phyloP scores from a whole-genome alignment of 2,888 invertebrate species.

The Drosophila melanosoma region DNA sequence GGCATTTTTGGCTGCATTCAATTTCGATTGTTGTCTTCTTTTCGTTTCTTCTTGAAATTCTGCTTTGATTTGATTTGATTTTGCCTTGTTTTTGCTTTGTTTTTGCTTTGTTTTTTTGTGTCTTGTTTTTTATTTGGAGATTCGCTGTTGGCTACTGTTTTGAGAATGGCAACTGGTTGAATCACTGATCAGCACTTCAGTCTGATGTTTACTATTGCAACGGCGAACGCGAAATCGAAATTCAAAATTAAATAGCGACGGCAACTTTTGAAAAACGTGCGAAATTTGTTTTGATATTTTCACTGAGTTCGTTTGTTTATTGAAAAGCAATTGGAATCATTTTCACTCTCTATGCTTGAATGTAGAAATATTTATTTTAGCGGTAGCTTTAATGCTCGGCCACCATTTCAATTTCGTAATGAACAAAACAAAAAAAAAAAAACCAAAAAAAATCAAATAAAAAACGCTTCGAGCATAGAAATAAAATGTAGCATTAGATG shows the following conservation, averaged over 20 bases:
- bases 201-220: conserved; percentile 7
- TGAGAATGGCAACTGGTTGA: conserved; percentile 9
- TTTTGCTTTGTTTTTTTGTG: neutral
- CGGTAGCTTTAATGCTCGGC: conserved; percentile 39
- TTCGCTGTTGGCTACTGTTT: conserved; percentile 9
- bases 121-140: conserved; percentile 1
- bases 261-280: conserved; percentile 32
- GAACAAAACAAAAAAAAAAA: conserved; percentile 58
- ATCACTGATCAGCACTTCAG: conserved; percentile 30
- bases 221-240: conserved; percentile 11
- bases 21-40: conserved; percentile 18
- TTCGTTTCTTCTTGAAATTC: conserved; percentile 1
- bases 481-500: conserved; percentile 75
- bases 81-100: neutral
- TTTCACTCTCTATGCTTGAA: conserved; percentile 42
- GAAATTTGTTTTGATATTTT: conserved; percentile 60
- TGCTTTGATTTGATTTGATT: conserved; percentile 2
- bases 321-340: conserved; percentile 58
- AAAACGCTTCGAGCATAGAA: conserved; percentile 66
- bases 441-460: conserved; percentile 60
- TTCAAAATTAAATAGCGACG: conserved; percentile 18
- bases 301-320: conserved; percentile 58
- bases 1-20: conserved; percentile 58
- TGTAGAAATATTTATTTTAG: conserved; percentile 61
- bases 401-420: conserved; percentile 71